A percentile compares a stretch with the other conserved stretches of the same genome.
These are phyloP conservation scores for Cantharis flavilabris DNA, from an alignment of 2,888 invertebrate genomes.

Conservation along the genomic window DNA sequence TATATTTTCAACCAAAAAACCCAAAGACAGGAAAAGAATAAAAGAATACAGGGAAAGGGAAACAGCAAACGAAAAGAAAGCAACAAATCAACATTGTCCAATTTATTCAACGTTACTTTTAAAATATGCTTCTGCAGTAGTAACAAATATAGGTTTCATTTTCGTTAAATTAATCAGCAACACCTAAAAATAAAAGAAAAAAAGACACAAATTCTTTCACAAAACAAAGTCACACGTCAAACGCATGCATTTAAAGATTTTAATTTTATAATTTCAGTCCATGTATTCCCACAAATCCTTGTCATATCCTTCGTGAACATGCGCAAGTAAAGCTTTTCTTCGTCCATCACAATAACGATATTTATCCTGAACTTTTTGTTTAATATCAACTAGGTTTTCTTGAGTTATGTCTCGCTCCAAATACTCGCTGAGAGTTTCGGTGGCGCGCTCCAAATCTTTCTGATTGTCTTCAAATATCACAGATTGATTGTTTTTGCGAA, in stretches of 20 bases:
- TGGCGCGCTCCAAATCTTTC: conserved; percentile 96
- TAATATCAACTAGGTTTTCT: conserved; percentile 95
- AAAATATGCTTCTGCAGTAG: conserved; percentile 2
- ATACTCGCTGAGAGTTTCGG: conserved; percentile 97
- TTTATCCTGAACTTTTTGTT: conserved; percentile 98
- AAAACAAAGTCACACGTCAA: conserved; percentile 8
- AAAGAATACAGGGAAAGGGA: background rate
- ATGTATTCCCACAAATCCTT: conserved; percentile 98
- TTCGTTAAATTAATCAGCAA: background rate
- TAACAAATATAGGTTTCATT: conserved; percentile 21
- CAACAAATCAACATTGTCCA: background rate
- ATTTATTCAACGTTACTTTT: background rate
- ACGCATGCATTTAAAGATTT: conserved; percentile 2
- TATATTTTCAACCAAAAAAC: too few relatives aligned
- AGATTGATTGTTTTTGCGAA: conserved; percentile 97
- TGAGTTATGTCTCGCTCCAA: conserved; percentile 97
- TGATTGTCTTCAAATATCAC: conserved; percentile 99
- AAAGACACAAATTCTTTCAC: background rate
- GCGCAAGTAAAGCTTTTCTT: conserved; percentile 91
- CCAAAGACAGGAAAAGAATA: too few relatives aligned
- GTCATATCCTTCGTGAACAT: conserved; percentile 99
- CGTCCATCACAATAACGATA: conserved; percentile 98
- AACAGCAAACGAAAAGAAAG: background rate
- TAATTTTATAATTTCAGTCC: conserved; percentile 62
- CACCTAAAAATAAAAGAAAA: background rate